Conservation (phyloP, 2,797 vertebrate species). For the Sebastes reedi region DNA sequence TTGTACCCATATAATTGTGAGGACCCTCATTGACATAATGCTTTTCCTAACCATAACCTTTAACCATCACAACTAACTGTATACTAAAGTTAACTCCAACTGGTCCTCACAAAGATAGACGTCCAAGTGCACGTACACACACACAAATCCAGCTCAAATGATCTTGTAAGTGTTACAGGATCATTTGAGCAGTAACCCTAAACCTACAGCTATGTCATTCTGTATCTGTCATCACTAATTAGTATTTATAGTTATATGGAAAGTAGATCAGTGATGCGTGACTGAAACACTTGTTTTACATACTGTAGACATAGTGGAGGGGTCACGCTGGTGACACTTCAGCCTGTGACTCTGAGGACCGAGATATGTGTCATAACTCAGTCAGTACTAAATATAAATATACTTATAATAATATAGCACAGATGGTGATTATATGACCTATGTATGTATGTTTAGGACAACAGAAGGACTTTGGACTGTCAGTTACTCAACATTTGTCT, state of each 20-base stretch:
- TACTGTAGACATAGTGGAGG: not conserved
- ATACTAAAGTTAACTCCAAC: not conserved
- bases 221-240: constrained; percentile 9
- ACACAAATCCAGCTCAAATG: not conserved
- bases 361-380: not conserved
- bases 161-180: not conserved
- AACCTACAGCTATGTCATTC: not conserved
- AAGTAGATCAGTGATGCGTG: not conserved
- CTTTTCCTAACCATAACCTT: not conserved
- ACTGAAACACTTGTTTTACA: not conserved
- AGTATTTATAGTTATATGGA: constrained; percentile 26
- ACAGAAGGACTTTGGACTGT: no score
- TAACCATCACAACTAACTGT: not conserved
- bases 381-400: not conserved
- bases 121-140: not conserved
- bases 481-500: not conserved
- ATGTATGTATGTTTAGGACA: not conserved
- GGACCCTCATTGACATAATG: not conserved
- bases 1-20: not conserved
- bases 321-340: not conserved
- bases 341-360: not conserved
- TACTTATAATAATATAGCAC: not conserved
- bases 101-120: not conserved
- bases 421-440: not conserved
- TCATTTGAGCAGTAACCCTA: not conserved